Percentiles rank a stretch among this genome's conserved stretches.
Evolutionary conservation across 1,140 invertebrate species (phyloP).

Genomic region (Potamilus streckersoni): DNA sequence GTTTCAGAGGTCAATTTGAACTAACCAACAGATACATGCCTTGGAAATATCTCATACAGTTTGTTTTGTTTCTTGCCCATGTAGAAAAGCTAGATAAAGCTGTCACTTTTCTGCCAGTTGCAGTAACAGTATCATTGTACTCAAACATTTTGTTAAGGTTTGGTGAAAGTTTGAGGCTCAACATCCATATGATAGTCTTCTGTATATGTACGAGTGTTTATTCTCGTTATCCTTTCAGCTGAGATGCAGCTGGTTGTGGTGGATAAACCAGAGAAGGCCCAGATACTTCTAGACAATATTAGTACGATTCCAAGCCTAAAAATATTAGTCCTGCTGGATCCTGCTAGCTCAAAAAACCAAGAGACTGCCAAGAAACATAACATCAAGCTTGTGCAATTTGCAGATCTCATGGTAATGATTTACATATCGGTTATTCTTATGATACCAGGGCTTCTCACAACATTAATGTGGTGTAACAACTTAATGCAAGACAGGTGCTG

Average conservation of each 20-base stretch:
- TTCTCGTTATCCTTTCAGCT: constrained; percentile 29
- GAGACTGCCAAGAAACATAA: constrained; percentile 21
- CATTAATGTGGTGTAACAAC: not conserved
- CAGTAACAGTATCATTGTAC: no score
- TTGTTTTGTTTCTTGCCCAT: no score
- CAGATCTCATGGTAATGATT: constrained; percentile 36
- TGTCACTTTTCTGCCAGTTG: no score
- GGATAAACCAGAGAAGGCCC: constrained; percentile 83
- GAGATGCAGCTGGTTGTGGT: constrained; percentile 77
- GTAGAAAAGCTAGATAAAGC: no score
- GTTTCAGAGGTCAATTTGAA: no score
- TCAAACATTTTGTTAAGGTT: no score
- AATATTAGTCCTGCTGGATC: constrained; percentile 40
- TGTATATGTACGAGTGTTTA: constrained; percentile 6
- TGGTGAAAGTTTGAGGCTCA: not conserved
- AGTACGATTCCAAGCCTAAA: constrained; percentile 67
- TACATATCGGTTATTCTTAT: not conserved
- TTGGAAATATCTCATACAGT: no score
- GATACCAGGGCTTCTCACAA: no score
- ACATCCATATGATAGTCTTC: not conserved
- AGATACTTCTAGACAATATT: constrained; percentile 79
- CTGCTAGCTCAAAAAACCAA: constrained; percentile 18
- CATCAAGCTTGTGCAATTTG: constrained; percentile 34
- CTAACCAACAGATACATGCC: no score
- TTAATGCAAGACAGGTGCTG: not conserved